Percentiles rank a stretch among this genome's conserved stretches.
Conservation (phyloP, 2,113 vertebrate species). For the Ptilonorhynchus violaceus region DNA sequence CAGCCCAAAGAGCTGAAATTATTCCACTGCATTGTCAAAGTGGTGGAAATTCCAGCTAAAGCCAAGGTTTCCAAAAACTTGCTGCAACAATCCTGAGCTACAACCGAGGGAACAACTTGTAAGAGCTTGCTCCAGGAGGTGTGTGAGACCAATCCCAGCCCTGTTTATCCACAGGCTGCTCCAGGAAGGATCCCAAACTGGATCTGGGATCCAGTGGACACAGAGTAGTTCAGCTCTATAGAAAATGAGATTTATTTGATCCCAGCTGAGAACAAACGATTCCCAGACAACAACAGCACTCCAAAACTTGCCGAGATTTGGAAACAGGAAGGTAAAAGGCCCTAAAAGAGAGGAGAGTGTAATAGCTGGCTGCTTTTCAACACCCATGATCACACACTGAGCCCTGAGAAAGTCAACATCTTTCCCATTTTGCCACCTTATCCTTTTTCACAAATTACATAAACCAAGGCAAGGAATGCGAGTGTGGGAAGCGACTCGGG, state of each 20-base stretch:
- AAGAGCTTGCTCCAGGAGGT: constrained; percentile 37
- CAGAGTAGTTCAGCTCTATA: neutral
- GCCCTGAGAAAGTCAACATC: constrained; percentile 15
- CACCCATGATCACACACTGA: neutral
- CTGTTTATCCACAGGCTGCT: neutral
- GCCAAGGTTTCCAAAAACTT: constrained; percentile 15
- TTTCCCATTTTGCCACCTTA: constrained; percentile 14
- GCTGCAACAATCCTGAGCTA: constrained; percentile 1
- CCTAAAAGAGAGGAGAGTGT: neutral
- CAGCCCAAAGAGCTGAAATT: neutral
- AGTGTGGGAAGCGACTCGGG: neutral
- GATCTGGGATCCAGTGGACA: neutral
- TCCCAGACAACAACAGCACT: neutral
- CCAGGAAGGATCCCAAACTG: neutral
- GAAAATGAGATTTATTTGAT: neutral
- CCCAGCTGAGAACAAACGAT: neutral
- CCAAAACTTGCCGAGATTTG: neutral
- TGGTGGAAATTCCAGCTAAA: neutral
- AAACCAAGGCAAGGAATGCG: neutral
- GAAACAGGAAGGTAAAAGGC: constrained; percentile 6
- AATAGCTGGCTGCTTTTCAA: constrained; percentile 31
- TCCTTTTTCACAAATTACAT: neutral
- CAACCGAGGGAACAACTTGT: neutral
- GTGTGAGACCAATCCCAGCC: neutral
- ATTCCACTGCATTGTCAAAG: constrained; percentile 6